Conservation (phyloP, 2,888 invertebrate genomes). For the Seira musarum region DNA sequence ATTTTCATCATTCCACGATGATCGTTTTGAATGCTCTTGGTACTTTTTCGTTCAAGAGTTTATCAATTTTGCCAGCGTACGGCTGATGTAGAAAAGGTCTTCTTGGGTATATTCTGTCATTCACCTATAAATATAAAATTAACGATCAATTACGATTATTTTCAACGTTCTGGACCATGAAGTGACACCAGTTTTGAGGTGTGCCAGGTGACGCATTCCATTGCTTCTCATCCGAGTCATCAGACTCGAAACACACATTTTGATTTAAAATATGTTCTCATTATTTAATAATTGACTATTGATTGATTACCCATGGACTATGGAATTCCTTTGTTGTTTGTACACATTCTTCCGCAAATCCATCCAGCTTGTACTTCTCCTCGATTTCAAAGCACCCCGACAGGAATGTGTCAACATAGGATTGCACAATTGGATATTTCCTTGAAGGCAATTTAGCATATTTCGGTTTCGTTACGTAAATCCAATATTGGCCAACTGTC, state of each 20-base stretch:
- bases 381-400: conserved; percentile 62
- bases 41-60: conserved; percentile 35
- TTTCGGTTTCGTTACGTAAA: conserved; percentile 56
- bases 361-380: conserved; percentile 44
- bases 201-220: no score
- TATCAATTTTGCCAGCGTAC: conserved; percentile 53
- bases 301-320: conserved; percentile 58
- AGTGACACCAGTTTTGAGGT: no score
- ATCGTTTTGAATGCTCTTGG: conserved; percentile 48
- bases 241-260: no score
- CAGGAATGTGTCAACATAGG: conserved; percentile 62
- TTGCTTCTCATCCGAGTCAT: no score
- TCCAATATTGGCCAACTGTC: conserved; percentile 56
- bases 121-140: no score
- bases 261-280: no score
- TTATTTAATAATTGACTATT: no score
- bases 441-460: conserved; percentile 34
- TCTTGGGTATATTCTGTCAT: conserved; percentile 62
- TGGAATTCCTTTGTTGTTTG: conserved; percentile 52
- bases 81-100: conserved; percentile 47
- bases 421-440: conserved; percentile 59
- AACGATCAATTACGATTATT: no score
- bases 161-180: no score
- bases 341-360: conserved; percentile 59
- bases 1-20: conserved; percentile 45